Percentiles rank a stretch among this genome's conserved stretches.
These are phyloP conservation scores for Lutraria rhynchaena DNA, from an alignment of 1,140 invertebrate genomes.

Conservation along the genomic window DNA sequence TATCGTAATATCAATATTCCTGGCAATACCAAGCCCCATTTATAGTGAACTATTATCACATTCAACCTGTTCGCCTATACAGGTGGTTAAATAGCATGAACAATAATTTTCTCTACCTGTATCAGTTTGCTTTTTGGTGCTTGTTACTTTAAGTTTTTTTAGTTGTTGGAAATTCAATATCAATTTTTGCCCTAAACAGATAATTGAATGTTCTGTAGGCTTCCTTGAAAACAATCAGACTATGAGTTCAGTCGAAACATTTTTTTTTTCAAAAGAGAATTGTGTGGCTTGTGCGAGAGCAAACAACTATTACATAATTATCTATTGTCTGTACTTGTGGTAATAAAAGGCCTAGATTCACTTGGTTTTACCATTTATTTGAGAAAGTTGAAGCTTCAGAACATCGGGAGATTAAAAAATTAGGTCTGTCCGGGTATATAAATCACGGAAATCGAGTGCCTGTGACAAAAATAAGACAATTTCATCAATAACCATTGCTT, in stretches of 20 bases:
- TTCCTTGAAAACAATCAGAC: not conserved
- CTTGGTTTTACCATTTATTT: conserved; percentile 19
- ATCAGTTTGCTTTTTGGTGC: not conserved
- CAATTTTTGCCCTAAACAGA: conserved; percentile 17
- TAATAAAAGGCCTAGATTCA: not conserved
- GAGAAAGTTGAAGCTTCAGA: conserved; percentile 1
- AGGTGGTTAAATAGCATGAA: no score
- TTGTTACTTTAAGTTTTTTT: not conserved
- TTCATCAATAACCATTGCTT: no score
- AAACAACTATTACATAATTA: not conserved
- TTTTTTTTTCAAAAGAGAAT: conserved; percentile 1
- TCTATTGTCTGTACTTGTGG: conserved; percentile 20
- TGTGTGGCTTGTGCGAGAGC: not conserved
- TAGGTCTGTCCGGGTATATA: no score
- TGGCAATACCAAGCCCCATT: no score
- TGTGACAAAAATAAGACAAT: no score
- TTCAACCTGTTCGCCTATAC: no score
- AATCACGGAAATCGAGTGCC: no score
- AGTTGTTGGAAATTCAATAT: conserved; percentile 25
- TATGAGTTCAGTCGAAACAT: not conserved
- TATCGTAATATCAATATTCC: no score
- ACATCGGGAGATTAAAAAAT: conserved; percentile 15
- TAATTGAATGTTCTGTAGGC: conserved; percentile 3
- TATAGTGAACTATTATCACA: no score
- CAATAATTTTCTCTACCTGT: no score